These are phyloP conservation scores for Odontamblyopus lacepedii DNA, from an alignment of 2,797 vertebrate genomes.

Conservation along the genomic window DNA sequence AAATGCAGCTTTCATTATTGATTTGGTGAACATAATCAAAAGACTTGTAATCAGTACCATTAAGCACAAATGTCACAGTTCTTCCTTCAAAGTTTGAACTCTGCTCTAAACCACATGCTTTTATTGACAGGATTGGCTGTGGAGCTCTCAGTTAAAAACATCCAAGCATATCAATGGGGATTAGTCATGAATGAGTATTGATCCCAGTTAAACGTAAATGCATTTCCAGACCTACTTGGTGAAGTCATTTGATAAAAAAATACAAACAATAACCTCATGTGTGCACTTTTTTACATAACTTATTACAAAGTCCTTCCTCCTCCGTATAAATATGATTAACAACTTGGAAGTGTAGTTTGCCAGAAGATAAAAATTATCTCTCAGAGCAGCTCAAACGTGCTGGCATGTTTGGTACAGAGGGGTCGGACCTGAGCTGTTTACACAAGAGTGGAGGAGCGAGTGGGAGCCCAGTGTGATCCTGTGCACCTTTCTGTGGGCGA, in stretches of 20 bases:
- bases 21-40: too few species aligned
- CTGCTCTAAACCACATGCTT: too few species aligned
- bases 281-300: neutral
- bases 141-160: too few species aligned
- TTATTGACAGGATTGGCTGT: too few species aligned
- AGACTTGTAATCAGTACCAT: too few species aligned
- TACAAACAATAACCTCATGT: neutral
- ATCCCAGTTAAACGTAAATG: too few species aligned
- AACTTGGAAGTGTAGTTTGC: slow-evolving; percentile 1
- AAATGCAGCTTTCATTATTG: too few species aligned
- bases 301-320: neutral
- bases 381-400: slow-evolving; percentile 16
- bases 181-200: too few species aligned
- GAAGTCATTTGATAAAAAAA: neutral
- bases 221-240: too few species aligned
- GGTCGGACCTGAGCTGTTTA: slow-evolving; percentile 23
- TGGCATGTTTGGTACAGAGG: slow-evolving; percentile 5
- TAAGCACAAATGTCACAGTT: too few species aligned
- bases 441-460: slow-evolving; percentile 38
- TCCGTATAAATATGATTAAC: neutral
- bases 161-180: too few species aligned
- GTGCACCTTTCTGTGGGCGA: slow-evolving; percentile 60
- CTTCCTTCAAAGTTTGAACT: too few species aligned
- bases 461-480: slow-evolving; percentile 61
- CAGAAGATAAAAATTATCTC: slow-evolving; percentile 2